A percentile compares a stretch with the other conserved stretches of the same genome.
Evolutionary conservation across 2,113 vertebrate species (phyloP).

Genomic region (Sinocyclocheilus anophthalmus): DNA sequence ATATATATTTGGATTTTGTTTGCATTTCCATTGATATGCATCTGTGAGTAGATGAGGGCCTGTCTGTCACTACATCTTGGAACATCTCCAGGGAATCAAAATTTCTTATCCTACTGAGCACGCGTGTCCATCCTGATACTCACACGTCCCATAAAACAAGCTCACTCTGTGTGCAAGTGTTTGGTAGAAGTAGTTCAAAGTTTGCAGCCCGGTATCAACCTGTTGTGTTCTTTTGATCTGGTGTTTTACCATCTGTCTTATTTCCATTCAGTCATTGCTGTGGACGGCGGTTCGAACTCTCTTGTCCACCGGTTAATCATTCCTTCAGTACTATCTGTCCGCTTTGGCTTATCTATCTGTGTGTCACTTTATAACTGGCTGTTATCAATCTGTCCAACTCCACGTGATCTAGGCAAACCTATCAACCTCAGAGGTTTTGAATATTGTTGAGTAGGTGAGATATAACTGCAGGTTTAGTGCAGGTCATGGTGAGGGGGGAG

Average conservation of each 20-base stretch:
- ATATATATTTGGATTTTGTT: background rate
- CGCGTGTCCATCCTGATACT: background rate
- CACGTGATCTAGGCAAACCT: conserved; percentile 75
- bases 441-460: conserved; percentile 80
- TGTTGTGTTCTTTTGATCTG: conserved; percentile 58
- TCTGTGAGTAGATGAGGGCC: background rate
- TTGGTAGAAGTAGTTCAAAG: conserved; percentile 46
- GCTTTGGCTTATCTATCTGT: conserved; percentile 89
- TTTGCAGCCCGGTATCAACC: conserved; percentile 46
- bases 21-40: background rate
- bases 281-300: conserved; percentile 73
- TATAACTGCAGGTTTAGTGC: conserved; percentile 77
- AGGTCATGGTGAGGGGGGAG: conserved; percentile 65
- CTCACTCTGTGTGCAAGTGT: background rate
- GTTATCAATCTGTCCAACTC: conserved; percentile 77
- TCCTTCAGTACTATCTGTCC: conserved; percentile 85
- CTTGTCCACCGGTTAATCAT: conserved; percentile 87
- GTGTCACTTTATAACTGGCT: conserved; percentile 95
- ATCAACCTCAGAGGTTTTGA: conserved; percentile 68
- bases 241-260: conserved; percentile 73
- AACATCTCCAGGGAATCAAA: conserved; percentile 6
- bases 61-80: background rate
- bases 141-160: background rate
- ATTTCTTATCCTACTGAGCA: background rate
- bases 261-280: conserved; percentile 63